These are phyloP conservation scores for Naja naja DNA, from an alignment of 2,113 vertebrate species.

Conservation along the genomic window DNA sequence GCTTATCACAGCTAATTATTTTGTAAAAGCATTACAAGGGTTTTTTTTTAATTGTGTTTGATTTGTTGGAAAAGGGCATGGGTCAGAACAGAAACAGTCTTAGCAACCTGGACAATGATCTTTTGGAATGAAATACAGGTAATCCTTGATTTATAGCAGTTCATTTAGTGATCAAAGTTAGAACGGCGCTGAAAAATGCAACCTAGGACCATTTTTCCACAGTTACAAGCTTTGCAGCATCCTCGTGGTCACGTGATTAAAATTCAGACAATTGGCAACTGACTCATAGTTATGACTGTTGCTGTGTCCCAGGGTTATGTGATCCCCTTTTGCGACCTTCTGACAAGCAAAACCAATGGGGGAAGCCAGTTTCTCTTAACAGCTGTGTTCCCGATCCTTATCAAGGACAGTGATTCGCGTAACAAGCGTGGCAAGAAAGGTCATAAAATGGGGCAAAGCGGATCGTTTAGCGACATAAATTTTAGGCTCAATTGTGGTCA, in stretches of 20 bases:
- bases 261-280: background rate
- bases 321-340: too few species aligned
- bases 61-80: too few species aligned
- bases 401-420: too few species aligned
- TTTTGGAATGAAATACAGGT: too few species aligned
- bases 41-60: too few species aligned
- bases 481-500: background rate
- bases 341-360: background rate
- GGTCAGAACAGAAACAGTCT: too few species aligned
- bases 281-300: too few species aligned
- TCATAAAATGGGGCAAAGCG: background rate
- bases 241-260: background rate
- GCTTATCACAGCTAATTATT: too few species aligned
- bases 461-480: background rate
- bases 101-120: background rate
- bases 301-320: too few species aligned
- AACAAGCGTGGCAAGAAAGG: background rate
- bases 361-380: background rate
- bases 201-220: background rate
- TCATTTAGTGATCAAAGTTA: background rate
- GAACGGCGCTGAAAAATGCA: background rate
- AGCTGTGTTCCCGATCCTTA: too few species aligned
- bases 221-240: background rate
- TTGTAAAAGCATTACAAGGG: too few species aligned
- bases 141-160: background rate